phyloP scores from a whole-genome alignment of 2,113 vertebrate species.

The Serinus canaria region DNA sequence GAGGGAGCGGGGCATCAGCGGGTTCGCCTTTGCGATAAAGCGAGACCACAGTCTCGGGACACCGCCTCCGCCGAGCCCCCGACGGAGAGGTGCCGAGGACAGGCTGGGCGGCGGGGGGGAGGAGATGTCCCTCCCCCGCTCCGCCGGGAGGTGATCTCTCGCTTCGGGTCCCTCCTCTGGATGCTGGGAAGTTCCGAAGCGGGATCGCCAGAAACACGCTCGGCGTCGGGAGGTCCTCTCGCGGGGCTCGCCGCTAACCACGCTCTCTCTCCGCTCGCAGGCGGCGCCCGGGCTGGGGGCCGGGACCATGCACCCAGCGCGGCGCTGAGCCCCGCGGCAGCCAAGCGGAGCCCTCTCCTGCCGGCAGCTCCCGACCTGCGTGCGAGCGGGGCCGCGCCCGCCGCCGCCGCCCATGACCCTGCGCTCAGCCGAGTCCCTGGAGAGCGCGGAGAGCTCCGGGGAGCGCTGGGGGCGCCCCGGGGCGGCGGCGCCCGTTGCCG shows the following conservation, averaged over 20 bases:
- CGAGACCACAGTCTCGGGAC: neutral
- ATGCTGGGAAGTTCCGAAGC: conserved; percentile 39
- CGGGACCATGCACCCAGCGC: neutral
- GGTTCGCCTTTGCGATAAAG: neutral
- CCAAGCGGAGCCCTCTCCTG: neutral
- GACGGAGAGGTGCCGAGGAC: neutral
- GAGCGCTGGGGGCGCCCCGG: neutral
- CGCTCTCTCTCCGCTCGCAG: conserved; percentile 19
- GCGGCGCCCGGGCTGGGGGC: neutral
- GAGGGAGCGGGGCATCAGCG: neutral
- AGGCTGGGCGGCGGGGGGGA: neutral
- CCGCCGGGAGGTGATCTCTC: conserved; percentile 36
- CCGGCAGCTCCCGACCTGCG: neutral
- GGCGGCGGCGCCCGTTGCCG: neutral
- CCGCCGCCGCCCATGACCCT: conserved; percentile 76
- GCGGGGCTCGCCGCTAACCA: conserved; percentile 14
- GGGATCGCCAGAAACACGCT: neutral
- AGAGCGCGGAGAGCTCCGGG: conserved; percentile 62
- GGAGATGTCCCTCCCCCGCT: conserved; percentile 31
- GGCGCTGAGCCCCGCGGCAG: neutral
- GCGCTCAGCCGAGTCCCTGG: conserved; percentile 77
- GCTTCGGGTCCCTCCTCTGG: conserved; percentile 32
- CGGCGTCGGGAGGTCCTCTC: neutral
- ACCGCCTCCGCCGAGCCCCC: neutral
- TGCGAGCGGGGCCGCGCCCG: neutral